Evolutionary conservation across 2,113 vertebrate genomes (phyloP).

Genomic region (Proterorhinus semilunaris): DNA sequence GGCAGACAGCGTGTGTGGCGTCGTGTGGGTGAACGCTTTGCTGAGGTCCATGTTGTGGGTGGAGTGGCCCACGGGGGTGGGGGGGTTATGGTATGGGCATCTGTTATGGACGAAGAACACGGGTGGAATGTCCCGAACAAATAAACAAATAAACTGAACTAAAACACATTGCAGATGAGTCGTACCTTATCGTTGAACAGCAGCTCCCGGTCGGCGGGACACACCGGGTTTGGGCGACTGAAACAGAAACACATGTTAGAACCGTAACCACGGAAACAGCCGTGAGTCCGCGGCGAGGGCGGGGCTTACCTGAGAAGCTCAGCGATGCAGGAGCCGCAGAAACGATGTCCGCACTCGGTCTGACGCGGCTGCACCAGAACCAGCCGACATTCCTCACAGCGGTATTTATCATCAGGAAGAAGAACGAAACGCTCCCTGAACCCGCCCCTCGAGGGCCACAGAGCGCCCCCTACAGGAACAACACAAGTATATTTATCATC

Average conservation of each 20-base stretch:
- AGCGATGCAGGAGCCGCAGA: constrained; percentile 91
- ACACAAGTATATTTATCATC: no score
- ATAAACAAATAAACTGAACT: no score
- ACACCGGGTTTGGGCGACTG: constrained; percentile 72
- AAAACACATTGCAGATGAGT: no score
- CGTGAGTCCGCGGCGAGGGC: background rate
- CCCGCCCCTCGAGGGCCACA: constrained; percentile 85
- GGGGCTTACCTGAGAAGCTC: constrained; percentile 71
- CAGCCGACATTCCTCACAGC: constrained; percentile 90
- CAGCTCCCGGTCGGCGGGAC: constrained; percentile 76
- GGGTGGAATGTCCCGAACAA: fast-evolving
- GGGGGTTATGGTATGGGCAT: no score
- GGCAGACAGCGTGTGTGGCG: no score
- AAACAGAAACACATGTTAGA: background rate
- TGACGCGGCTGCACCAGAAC: constrained; percentile 92
- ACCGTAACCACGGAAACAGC: constrained; percentile 57
- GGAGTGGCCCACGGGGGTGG: no score
- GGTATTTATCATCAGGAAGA: constrained; percentile 90
- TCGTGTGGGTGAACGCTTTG: no score
- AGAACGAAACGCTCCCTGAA: constrained; percentile 92
- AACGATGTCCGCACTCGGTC: constrained; percentile 95
- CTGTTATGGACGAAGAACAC: no score
- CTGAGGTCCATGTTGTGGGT: no score
- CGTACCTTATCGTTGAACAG: constrained; percentile 79
- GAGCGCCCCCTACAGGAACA: constrained; percentile 39